These are phyloP conservation scores for Neopelma chrysocephalum DNA, from an alignment of 2,797 vertebrate genomes.

Conservation along the genomic window DNA sequence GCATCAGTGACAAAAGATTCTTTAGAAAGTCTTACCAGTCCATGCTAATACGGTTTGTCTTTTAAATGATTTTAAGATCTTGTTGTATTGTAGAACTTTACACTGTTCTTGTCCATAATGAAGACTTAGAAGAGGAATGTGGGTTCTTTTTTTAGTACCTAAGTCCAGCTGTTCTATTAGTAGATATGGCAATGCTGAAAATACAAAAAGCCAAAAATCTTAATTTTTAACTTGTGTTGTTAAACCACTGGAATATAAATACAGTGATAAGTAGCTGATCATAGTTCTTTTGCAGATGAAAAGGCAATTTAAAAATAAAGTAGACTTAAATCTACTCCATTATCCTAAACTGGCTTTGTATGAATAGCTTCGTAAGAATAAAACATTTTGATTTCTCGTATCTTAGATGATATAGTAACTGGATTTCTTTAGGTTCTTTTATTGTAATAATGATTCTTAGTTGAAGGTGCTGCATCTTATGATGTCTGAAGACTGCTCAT, in stretches of 20 bases:
- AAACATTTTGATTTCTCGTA: neutral
- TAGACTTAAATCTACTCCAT: neutral
- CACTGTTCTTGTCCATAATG: neutral
- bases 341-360: constrained; percentile 12
- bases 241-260: neutral
- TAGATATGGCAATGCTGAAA: neutral
- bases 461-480: neutral
- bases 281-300: constrained; percentile 12
- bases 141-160: neutral
- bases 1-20: neutral
- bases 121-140: neutral
- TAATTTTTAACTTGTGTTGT: neutral
- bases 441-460: neutral
- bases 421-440: neutral
- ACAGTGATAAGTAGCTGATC: neutral
- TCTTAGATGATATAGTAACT: constrained; percentile 49
- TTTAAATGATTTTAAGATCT: neutral
- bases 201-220: neutral
- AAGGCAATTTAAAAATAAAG: constrained; percentile 33
- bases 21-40: neutral
- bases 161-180: neutral
- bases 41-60: neutral
- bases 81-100: neutral
- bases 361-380: neutral
- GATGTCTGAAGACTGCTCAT: neutral